Evolutionary conservation across 2,888 invertebrate genomes (phyloP).

Genomic region (Scaptomyza reducta): DNA sequence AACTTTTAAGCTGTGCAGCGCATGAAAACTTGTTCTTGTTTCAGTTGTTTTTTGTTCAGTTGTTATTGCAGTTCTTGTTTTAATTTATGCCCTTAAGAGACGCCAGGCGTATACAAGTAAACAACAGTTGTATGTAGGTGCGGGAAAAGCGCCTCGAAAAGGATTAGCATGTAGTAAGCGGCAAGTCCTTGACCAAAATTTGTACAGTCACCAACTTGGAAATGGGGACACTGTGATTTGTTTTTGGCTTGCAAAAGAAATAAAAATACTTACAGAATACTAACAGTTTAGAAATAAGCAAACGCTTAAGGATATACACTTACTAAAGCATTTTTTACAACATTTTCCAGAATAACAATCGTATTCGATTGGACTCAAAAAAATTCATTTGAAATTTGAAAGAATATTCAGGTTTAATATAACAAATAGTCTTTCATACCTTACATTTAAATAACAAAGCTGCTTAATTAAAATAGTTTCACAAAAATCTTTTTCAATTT

Average conservation of each 20-base stretch:
- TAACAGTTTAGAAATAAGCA: background rate
- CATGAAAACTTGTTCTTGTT: slow-evolving; percentile 18
- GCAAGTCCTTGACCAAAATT: slow-evolving; percentile 69
- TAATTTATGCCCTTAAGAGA: slow-evolving; percentile 67
- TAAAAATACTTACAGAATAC: slow-evolving; percentile 6
- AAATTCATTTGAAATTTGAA: too few relatives aligned
- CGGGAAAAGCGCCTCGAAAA: slow-evolving; percentile 57
- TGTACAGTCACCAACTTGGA: slow-evolving; percentile 32
- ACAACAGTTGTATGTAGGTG: slow-evolving; percentile 37
- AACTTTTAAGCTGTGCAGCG: slow-evolving; percentile 48
- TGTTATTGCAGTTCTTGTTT: slow-evolving; percentile 43
- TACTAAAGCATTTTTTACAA: background rate
- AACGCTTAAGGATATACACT: background rate
- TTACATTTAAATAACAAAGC: background rate
- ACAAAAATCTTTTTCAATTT: slow-evolving; percentile 21
- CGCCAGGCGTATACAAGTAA: slow-evolving; percentile 23
- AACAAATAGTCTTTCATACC: too few relatives aligned
- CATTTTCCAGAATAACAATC: background rate
- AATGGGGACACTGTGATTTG: slow-evolving; percentile 36
- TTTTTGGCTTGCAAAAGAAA: slow-evolving; percentile 13
- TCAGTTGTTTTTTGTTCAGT: slow-evolving; percentile 18
- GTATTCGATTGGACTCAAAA: too few relatives aligned
- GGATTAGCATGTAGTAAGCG: slow-evolving; percentile 62
- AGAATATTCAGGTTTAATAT: background rate
- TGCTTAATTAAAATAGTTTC: slow-evolving; percentile 22